Evolutionary conservation across 2,113 vertebrate genomes (phyloP).

Genomic region (Eonycteris spelaea): DNA sequence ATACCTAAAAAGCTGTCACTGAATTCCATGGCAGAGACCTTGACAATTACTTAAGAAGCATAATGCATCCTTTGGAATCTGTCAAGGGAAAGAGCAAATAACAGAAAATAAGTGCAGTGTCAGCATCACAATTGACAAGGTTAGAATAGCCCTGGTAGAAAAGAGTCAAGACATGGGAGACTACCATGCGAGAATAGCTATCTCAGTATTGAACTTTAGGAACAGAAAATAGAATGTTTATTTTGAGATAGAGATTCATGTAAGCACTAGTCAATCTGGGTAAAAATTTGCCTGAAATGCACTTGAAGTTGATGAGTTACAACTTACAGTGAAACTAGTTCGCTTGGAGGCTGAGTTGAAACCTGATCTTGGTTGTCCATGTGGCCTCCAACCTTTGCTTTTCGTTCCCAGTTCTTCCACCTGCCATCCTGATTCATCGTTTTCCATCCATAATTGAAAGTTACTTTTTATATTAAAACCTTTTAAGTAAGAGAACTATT

Average conservation of each 20-base stretch:
- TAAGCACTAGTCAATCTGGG: background rate
- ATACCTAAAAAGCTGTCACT: background rate
- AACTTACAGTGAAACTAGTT: background rate
- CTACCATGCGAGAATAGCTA: background rate
- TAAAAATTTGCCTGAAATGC: background rate
- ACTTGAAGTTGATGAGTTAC: background rate
- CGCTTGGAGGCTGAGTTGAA: background rate
- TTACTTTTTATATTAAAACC: background rate
- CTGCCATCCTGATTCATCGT: background rate
- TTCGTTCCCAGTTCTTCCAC: background rate
- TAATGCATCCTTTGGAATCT: constrained; percentile 26
- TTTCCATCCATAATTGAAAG: background rate
- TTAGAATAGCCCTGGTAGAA: background rate
- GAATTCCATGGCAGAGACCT: background rate
- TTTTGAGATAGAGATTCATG: background rate
- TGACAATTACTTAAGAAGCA: background rate
- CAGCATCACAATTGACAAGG: background rate
- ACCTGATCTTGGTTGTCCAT: background rate
- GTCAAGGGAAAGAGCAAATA: background rate
- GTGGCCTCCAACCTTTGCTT: background rate
- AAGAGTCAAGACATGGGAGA: background rate
- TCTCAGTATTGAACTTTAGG: background rate
- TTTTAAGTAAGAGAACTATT: background rate
- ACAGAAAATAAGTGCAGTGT: background rate
- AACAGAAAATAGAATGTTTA: background rate